Base-by-base conservation (phyloP, 2,797 vertebrate genomes). In the Rhinella marina region DNA sequence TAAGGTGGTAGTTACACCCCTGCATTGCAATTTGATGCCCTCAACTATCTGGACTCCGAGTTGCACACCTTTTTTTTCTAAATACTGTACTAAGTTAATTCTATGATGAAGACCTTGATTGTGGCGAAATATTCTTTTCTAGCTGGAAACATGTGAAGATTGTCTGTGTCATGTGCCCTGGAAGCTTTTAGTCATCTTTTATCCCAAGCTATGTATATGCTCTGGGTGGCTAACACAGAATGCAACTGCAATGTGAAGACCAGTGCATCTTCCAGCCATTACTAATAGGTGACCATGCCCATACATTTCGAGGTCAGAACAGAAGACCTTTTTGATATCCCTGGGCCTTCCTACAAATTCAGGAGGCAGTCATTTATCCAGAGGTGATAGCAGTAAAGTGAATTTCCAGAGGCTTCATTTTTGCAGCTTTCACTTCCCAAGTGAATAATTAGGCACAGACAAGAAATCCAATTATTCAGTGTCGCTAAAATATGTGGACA, bases 101-200 rank as follows among this genome's bases (percentile, higher is more conserved):
- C n/a, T n/a, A n/a, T n/a, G n/a, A n/a, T n/a, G 32, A 32, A 32
- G 32, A 1, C 3, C 32, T 32, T 32, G 32, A 32, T 32, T 56
- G 27, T 48, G 57, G 41, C 29, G 59, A 62, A 62, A 62, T n/a
- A 41, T 48, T 81, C 62, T 41, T 62, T n/a, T 7, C 5, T n/a
- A 48, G 29, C 57, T 81, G 79, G 79, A 62, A 62, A 62, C 29
- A 61, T 62, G 54, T 57, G 57, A 81, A 62, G 7, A 23, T 16
- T 23, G 14, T 79, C 54, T 79, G 79, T 62, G 23, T 48, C 13
- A 41, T 81, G 79, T 81, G 57, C 59, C 41, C 57, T 62, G 79
- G 79, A 81, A 81, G 79, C 19, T 41, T 81, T 62, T 62, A 81
- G 79, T 81, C 57, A 62, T 81, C 32, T 48, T 81, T 21, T 81